Conservation (phyloP, 2,113 vertebrate genomes). For the Nothocercus julius region DNA sequence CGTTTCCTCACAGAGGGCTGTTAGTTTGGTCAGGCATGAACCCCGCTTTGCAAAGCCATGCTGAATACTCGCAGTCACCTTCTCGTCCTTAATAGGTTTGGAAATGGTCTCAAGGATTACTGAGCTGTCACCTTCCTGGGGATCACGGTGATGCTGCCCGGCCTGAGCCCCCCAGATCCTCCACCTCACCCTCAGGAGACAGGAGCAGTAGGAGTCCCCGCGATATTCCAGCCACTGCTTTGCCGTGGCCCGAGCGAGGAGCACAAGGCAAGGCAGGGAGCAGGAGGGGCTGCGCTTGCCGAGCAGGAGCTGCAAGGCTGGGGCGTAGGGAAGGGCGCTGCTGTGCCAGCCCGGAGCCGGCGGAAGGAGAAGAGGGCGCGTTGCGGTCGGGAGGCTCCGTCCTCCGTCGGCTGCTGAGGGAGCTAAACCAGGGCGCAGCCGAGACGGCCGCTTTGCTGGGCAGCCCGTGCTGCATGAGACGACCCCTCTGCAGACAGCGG, state of each 20-base stretch:
- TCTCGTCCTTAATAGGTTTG: neutral
- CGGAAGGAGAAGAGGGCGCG: neutral
- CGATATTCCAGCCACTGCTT: accelerated
- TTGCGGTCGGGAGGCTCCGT: neutral
- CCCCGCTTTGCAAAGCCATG: accelerated
- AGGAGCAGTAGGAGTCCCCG: neutral
- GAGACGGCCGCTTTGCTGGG: neutral
- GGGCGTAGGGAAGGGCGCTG: too few species aligned
- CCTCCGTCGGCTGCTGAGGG: neutral
- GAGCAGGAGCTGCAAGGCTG: neutral
- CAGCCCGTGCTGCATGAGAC: neutral
- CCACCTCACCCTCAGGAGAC: neutral
- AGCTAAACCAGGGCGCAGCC: neutral
- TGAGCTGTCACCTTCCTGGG: too few species aligned
- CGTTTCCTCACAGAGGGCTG: neutral
- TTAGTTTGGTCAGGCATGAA: neutral
- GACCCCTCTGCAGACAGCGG: neutral
- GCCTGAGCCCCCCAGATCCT: neutral
- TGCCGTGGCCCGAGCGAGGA: accelerated
- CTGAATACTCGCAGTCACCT: neutral
- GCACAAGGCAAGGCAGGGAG: neutral
- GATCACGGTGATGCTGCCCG: too few species aligned
- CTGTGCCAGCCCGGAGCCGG: too few species aligned
- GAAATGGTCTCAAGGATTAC: neutral
- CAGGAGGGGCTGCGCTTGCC: neutral